These are phyloP conservation scores for Sciurus niger DNA, from an alignment of 2,113 vertebrate species.

Conservation along the genomic window DNA sequence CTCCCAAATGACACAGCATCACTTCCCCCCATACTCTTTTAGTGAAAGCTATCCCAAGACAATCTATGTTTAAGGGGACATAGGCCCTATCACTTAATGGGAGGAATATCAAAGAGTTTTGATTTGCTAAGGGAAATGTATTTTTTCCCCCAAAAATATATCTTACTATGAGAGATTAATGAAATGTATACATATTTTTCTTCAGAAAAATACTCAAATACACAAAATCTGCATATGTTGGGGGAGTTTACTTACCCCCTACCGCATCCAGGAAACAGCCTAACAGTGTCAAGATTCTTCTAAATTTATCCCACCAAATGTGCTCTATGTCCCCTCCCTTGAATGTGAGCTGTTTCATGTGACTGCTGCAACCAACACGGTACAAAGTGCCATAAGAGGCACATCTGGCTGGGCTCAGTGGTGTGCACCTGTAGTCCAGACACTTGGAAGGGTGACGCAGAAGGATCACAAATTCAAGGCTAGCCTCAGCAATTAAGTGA, in stretches of 20 bases:
- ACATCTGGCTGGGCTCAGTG: background rate
- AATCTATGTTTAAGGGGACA: background rate
- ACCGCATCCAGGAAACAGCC: background rate
- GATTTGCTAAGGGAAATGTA: background rate
- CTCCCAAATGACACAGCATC: background rate
- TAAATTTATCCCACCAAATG: background rate
- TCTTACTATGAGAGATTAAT: conserved; percentile 12
- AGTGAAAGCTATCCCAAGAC: background rate
- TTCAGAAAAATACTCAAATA: conserved; percentile 13
- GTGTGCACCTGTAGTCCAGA: no score
- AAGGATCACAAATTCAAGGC: no score
- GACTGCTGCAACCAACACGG: background rate
- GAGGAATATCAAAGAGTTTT: background rate
- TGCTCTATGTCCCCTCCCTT: background rate
- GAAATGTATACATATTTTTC: background rate
- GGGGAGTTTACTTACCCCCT: background rate
- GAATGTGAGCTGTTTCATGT: background rate
- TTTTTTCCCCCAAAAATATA: background rate
- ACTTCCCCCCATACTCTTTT: background rate
- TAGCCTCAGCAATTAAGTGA: no score
- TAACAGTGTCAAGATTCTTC: background rate
- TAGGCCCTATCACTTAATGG: background rate
- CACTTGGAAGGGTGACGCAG: no score
- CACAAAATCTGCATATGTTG: conserved; percentile 27
- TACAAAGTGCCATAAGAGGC: background rate